These are phyloP conservation scores for Eupithecia inturbata DNA, from an alignment of 2,888 invertebrate genomes.

Conservation along the genomic window DNA sequence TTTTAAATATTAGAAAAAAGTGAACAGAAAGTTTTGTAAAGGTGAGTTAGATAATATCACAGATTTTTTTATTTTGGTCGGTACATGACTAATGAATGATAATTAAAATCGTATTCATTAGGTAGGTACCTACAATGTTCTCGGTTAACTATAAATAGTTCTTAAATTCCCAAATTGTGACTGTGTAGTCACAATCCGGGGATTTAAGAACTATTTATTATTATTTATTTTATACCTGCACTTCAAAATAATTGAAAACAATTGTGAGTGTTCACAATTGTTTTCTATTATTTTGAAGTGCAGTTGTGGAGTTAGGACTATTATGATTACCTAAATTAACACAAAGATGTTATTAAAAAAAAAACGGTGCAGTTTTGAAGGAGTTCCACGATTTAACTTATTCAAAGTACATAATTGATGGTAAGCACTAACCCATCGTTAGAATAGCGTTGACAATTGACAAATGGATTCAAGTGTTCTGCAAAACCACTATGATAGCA, in stretches of 20 bases:
- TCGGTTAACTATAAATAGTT: neutral
- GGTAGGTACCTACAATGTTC: neutral
- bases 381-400: neutral
- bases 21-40: neutral
- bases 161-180: no score
- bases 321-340: neutral
- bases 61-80: neutral
- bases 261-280: no score
- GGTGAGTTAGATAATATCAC: neutral
- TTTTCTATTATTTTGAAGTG: neutral
- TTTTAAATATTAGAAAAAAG: neutral
- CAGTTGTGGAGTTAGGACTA: neutral
- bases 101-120: neutral
- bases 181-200: no score
- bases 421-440: neutral
- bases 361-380: neutral
- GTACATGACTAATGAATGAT: neutral
- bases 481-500: conserved; percentile 4
- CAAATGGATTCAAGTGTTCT: conserved; percentile 4
- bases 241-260: neutral
- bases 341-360: neutral
- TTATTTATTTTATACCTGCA: no score
- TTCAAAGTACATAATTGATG: neutral
- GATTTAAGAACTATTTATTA: no score
- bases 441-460: conserved; percentile 1